Base-by-base conservation (phyloP, 2,113 vertebrate species). In the Lampris megalopsis region DNA sequence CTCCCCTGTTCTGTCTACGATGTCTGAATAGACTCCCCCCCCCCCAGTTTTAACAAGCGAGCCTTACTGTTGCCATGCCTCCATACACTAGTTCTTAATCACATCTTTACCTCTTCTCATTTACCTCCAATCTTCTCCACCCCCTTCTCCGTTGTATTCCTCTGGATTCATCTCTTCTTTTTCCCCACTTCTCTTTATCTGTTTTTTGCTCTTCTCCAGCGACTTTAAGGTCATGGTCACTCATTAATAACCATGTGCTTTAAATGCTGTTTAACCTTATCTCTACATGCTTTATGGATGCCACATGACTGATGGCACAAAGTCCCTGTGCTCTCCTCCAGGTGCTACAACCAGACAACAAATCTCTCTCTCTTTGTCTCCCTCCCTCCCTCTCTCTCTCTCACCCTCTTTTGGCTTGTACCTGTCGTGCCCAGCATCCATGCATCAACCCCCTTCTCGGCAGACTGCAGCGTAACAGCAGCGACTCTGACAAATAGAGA, bases 171-270 rank as follows among this genome's bases (percentile, higher is more conserved):
- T 76, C 72, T 40, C 56, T 50, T 4, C 2, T 1, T 5, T 41
- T 10, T 52, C 49, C 7, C 9, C 36, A 3, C 35, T 4, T 36
- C 9, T 36, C 36, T 35, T 37, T 5, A 4, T 57, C 3, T 35
- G 24, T 7, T 41, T 41, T 24, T 24, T 0, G 24, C 13, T 63
- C 11, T 52, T 73, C 79, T 68, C 81, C 63, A 45, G 76, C 81
- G 83, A 86, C 70, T 77, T 75, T 84, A 73, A 80, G 90, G 82
- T 89, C 87, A 88, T 81, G 70, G 76, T 78, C 77, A 75, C 71
- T 80, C 89, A 94, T 93, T 92, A 90, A 90, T 92, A 93, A 91
- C 89, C 82, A 88, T 86, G 87, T 91, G 88, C 82, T 90, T 91
- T 93, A 93, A 91, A 92, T 90, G 89, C 86, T 90, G 85, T 87